Base-by-base conservation (phyloP, 1,140 invertebrate genomes). In the Anoplolepis gracilipes region DNA sequence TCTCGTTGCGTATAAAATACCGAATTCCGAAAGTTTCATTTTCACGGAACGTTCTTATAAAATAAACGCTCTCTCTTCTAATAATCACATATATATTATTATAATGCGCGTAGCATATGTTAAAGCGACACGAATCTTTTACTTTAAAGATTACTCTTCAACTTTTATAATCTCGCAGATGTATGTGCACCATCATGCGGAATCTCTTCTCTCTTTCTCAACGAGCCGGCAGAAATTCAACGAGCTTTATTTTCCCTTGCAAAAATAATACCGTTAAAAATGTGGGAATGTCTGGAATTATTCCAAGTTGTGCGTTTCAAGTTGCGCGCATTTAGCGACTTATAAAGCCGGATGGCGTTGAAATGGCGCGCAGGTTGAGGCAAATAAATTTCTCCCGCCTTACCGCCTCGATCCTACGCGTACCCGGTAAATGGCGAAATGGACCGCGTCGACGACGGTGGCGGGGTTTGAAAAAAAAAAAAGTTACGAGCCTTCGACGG, bases 321-420 rank as follows among this genome's bases (percentile, higher is more conserved):
- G 65, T 70, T 42, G 78, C 36, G 25, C n/a, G 19, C 78, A 72
- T 81, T 81, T 81, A 81, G 19, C 53, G 28, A 72, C 65, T 81
- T 72, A 36, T 77, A 67, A 69, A 69, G n/a, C n/a, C 16, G 6
- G 25, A n/a, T 39, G 22, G 30, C 33, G 64, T 55, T 16, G 42
- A 36, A 79, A 2, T 36, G 61, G n/a, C 36, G 65, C 46, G 19
- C 53, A 33, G n/a, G 19, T 72, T 42, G 53, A 59, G 78, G 19
- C 22, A 39, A 82, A 82, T 82, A 72, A 82, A 73, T 73, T n/a
- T 82, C 53, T 73, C n/a, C 16, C 53, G 46, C 13, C 53, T 73
- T 59, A 42, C 22, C 1, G 28, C 25, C 55, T 13, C 36, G 42
- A 36, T 16, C n/a, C 19, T 46, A 19, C 30, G 49, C n/a, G 28